Percentiles rank a stretch among this genome's conserved stretches.
phyloP scores from a whole-genome alignment of 2,888 invertebrate species.

The Coenonympha glycerion region DNA sequence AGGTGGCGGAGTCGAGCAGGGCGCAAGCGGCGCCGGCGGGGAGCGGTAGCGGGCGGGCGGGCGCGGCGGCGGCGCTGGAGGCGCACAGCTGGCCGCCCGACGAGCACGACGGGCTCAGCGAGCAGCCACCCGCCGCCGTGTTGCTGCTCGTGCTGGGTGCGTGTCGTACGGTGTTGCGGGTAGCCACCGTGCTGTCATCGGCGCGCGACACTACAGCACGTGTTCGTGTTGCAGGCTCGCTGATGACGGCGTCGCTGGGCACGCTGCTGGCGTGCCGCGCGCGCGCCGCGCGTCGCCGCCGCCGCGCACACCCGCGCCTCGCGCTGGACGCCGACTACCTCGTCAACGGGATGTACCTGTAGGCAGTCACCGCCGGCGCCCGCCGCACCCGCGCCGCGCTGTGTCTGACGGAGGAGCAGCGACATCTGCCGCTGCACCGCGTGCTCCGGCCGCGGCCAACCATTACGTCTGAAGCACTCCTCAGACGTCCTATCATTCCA shows the following conservation, averaged over 20 bases:
- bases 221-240: slow-evolving; percentile 77
- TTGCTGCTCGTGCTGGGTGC: slow-evolving; percentile 85
- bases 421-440: too few species aligned
- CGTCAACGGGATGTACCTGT: slow-evolving; percentile 98
- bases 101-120: slow-evolving; percentile 79
- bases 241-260: slow-evolving; percentile 86
- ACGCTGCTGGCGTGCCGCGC: slow-evolving; percentile 88
- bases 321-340: slow-evolving; percentile 97
- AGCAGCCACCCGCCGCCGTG: slow-evolving; percentile 86
- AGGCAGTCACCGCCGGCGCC: slow-evolving; percentile 38
- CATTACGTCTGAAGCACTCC: too few species aligned
- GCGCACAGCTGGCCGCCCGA: slow-evolving; percentile 74
- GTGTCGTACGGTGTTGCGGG: neutral
- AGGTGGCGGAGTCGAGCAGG: neutral
- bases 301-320: slow-evolving; percentile 85
- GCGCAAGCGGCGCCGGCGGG: slow-evolving; percentile 15
- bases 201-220: neutral
- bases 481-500: too few species aligned
- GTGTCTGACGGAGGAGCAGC: too few species aligned
- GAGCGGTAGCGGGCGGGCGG: slow-evolving; percentile 16
- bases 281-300: slow-evolving; percentile 85
- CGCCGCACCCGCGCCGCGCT: neutral
- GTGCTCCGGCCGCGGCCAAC: too few species aligned
- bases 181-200: neutral
- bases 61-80: slow-evolving; percentile 16